Base-by-base conservation (phyloP, 2,797 vertebrate genomes). In the Threskiornis aethiopicus region DNA sequence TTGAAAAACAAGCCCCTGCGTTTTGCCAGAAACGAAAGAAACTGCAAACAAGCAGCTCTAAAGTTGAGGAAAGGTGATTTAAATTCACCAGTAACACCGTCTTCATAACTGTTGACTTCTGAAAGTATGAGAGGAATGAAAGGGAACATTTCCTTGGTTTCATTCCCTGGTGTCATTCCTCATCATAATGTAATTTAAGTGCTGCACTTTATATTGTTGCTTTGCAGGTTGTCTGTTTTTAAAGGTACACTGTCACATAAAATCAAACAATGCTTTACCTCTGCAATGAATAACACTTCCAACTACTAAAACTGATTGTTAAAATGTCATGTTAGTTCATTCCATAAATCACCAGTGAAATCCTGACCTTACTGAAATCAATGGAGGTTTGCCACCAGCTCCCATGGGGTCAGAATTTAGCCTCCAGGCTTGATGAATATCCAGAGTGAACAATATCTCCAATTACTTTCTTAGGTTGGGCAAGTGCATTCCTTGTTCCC, bases 161-260 rank as follows among this genome's bases (percentile, higher is more conserved):
- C 61, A 51, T 84, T 89, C 90, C 83, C 90, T 49, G 47, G 76
- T 96, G 95, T 92, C 92, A 73, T 89, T 96, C 93, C 87, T 91
- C 87, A 90, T 90, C 93, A 93, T 76, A 91, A 90, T 70, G 94
- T 82, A 91, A 96, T 94, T 96, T 88, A 93, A 96, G 89, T 55
- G 58, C 83, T 90, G 77, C 55, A 57, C 94, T 95, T 96, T 94
- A 87, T 94, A 82, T 72, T 91, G 93, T 95, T 93, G 87, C 85
- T 93, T 97, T 93, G 87, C 87, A 96, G 96, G 96, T 95, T 93
- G 94, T 94, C 96, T 93, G 84, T 84, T 82, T 92, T 96, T 97
- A 97, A 94, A 96, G 87, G 91, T 96, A 77, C 87, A 90, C 93
- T 95, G 95, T 94, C 96, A 97, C 89, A 96, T 97, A 96, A 97